phyloP scores from a whole-genome alignment of 2,888 invertebrate species.

The Pelosia muscerda region DNA sequence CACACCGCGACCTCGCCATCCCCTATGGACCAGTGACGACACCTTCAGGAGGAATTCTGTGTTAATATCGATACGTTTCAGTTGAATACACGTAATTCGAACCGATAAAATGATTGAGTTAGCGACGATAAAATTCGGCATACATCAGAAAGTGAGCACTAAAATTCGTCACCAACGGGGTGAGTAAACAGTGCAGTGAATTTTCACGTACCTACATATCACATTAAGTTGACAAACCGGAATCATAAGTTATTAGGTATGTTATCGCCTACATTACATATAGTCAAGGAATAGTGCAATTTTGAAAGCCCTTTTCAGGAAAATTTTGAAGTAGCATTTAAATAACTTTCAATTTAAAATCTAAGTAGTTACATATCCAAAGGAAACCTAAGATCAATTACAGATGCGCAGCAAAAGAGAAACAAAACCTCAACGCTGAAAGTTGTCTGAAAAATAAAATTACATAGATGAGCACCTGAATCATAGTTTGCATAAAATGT shows the following conservation, averaged over 20 bases:
- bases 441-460: neutral
- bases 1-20: slow-evolving; percentile 40
- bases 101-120: slow-evolving; percentile 87
- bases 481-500: neutral
- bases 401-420: neutral
- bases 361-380: slow-evolving; percentile 30
- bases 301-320: neutral
- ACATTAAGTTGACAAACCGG: slow-evolving; percentile 40
- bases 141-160: slow-evolving; percentile 86
- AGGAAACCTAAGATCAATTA: neutral
- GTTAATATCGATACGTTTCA: slow-evolving; percentile 53
- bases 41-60: slow-evolving; percentile 58
- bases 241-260: slow-evolving; percentile 49
- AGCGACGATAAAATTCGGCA: slow-evolving; percentile 89
- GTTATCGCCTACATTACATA: slow-evolving; percentile 24
- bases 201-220: slow-evolving; percentile 51
- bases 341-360: neutral
- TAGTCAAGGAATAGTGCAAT: neutral
- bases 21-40: slow-evolving; percentile 64
- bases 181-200: slow-evolving; percentile 85
- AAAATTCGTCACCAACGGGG: slow-evolving; percentile 80
- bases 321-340: too few species aligned
- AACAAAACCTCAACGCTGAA: neutral
- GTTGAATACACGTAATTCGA: slow-evolving; percentile 53
- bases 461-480: neutral